phyloP scores from a whole-genome alignment of 2,888 invertebrate species.

The Epirrhoe alternata region DNA sequence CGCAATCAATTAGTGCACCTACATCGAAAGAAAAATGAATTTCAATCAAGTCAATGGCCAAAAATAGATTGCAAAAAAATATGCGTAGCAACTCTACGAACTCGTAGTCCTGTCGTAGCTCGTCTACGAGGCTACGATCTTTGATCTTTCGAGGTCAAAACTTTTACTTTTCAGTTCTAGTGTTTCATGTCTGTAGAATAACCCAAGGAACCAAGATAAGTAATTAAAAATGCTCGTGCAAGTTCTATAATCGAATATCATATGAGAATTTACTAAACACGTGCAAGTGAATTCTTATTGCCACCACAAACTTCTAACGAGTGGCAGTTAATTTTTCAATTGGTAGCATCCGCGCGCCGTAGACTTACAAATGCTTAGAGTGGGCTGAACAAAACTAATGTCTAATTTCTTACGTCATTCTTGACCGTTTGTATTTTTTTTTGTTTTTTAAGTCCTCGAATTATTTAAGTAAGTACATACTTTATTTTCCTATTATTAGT shows the following conservation, averaged over 20 bases:
- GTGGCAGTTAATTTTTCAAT: constrained; percentile 72
- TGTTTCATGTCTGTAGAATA: not conserved
- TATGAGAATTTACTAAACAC: constrained; percentile 31
- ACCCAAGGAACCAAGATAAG: no score
- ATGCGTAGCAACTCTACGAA: constrained; percentile 5
- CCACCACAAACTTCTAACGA: constrained; percentile 52
- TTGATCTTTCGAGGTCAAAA: not conserved
- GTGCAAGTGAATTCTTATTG: constrained; percentile 44
- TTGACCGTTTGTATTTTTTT: not conserved
- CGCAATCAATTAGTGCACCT: no score
- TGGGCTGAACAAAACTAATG: constrained; percentile 37
- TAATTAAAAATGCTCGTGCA: not conserved
- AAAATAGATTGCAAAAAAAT: not conserved
- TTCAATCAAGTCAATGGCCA: not conserved
- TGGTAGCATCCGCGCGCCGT: constrained; percentile 74
- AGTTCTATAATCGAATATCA: not conserved
- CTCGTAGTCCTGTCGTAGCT: constrained; percentile 11
- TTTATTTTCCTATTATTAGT: no score
- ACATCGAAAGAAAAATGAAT: not conserved
- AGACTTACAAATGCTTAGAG: constrained; percentile 59
- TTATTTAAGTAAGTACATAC: no score
- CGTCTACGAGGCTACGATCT: constrained; percentile 5
- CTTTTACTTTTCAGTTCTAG: not conserved
- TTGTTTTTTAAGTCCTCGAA: no score
- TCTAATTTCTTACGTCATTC: not conserved